Conservation (phyloP, 2,888 invertebrate genomes). For the Nomada fabriciana region DNA sequence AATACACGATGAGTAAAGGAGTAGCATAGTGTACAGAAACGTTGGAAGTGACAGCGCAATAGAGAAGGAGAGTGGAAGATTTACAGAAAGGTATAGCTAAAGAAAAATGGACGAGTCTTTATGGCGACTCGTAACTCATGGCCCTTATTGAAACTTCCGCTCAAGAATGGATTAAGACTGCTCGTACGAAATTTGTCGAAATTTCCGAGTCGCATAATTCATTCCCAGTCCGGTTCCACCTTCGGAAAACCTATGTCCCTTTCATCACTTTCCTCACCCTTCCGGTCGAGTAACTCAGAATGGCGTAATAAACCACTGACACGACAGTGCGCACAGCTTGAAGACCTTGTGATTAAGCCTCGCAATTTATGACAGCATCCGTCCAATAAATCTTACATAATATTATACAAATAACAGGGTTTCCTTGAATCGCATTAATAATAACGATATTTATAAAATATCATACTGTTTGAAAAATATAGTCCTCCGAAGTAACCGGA, state of each 20-base stretch:
- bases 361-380: neutral
- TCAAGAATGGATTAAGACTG: slow-evolving; percentile 79
- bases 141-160: slow-evolving; percentile 80
- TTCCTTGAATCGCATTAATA: neutral
- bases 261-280: slow-evolving; percentile 11
- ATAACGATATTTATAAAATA: neutral
- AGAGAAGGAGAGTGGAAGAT: slow-evolving; percentile 28
- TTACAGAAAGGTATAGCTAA: slow-evolving; percentile 52
- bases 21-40: slow-evolving; percentile 11
- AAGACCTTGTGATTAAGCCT: neutral
- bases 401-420: neutral
- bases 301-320: slow-evolving; percentile 8
- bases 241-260: slow-evolving; percentile 27
- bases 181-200: slow-evolving; percentile 78
- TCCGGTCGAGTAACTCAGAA: neutral
- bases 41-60: neutral
- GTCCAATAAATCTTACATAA: neutral
- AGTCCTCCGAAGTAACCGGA: no score
- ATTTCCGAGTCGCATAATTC: slow-evolving; percentile 74
- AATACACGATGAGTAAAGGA: neutral
- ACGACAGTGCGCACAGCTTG: neutral
- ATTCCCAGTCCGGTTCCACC: slow-evolving; percentile 57
- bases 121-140: slow-evolving; percentile 79
- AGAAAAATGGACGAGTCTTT: slow-evolving; percentile 74
- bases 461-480: neutral